A percentile compares a stretch with the other conserved stretches of the same genome.
Conservation (phyloP, 2,113 vertebrate species). For the Neotoma lepida region DNA sequence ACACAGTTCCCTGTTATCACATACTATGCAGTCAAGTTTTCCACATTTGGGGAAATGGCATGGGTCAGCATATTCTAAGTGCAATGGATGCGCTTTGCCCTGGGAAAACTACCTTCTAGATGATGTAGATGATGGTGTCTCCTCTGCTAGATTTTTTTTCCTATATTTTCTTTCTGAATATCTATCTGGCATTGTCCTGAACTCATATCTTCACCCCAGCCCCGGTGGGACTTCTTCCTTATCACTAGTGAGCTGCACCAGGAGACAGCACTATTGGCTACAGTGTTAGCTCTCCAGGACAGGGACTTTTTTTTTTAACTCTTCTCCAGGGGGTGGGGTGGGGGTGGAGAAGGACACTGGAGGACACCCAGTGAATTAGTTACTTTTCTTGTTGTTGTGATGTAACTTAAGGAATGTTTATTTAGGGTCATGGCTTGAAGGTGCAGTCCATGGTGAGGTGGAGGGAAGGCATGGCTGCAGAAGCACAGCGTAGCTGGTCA, state of each 20-base stretch:
- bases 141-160: not conserved
- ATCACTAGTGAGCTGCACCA: rapidly evolving
- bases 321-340: not conserved
- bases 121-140: too few species aligned
- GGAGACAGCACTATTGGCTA: not conserved
- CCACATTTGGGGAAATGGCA: not conserved
- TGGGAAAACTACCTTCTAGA: not conserved
- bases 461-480: not conserved
- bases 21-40: not conserved
- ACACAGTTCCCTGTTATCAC: not conserved
- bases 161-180: not conserved
- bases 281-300: not conserved
- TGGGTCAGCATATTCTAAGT: not conserved
- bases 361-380: not conserved
- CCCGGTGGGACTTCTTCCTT: not conserved
- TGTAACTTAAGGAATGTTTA: not conserved
- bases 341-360: not conserved
- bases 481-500: not conserved
- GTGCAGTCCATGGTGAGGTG: not conserved
- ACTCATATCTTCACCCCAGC: rapidly evolving
- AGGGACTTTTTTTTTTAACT: not conserved
- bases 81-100: not conserved
- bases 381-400: not conserved
- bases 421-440: not conserved
- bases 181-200: not conserved